Evolutionary conservation across 2,797 vertebrate species (phyloP), one percentile per base, ranked within the genome.

Genomic region (Sarcophilus harrisii): DNA sequence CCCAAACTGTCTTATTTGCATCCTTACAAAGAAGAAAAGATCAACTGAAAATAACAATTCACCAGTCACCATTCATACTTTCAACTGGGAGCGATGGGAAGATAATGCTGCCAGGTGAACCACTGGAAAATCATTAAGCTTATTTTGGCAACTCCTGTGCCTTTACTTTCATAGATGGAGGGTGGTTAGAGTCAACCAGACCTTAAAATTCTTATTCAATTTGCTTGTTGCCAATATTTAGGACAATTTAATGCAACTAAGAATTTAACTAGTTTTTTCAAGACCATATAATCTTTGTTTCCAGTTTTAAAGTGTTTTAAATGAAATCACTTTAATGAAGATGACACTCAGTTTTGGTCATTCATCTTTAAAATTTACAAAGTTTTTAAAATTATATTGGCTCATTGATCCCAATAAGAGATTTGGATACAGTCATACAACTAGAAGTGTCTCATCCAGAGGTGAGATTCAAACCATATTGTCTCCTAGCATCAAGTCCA

Each of bases 291-390:
- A 90, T 27, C 55, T 89, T 45, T 59, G 54, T n/a, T 57, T 91
- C 32, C 57, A 58, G 58, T 60, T 96, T 96, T 91, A 94, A 93
- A 73, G 57, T 62, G 59, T 58, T 60, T 91, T 54, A 91, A 62
- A 93, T 66, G 28, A 54, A 54, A 60, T 28, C 58, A 95, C 49
- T 38, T 57, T 58, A 91, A 93, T 94, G 81, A n/a, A 66, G n/a
- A 38, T 38, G n/a, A 5, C 66, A 73, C n/a, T 45, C n/a, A 81
- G 81, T 81, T 38, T 81, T 66, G 94, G 18, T 32, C 54, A 9
- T n/a, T 73, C 57, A 81, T 6, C 3, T 0, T 4, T 6, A 13
- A n/a, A 55, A 18, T 12, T 32, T 55, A 28, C 10, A 89, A 91
- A 91, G n/a, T 11, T 12, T n/a, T 5, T 66, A 29, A 38, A 66